A percentile compares a stretch with the other conserved stretches of the same genome.
Evolutionary conservation across 2,797 vertebrate genomes (phyloP).

Genomic region (Morus bassanus): DNA sequence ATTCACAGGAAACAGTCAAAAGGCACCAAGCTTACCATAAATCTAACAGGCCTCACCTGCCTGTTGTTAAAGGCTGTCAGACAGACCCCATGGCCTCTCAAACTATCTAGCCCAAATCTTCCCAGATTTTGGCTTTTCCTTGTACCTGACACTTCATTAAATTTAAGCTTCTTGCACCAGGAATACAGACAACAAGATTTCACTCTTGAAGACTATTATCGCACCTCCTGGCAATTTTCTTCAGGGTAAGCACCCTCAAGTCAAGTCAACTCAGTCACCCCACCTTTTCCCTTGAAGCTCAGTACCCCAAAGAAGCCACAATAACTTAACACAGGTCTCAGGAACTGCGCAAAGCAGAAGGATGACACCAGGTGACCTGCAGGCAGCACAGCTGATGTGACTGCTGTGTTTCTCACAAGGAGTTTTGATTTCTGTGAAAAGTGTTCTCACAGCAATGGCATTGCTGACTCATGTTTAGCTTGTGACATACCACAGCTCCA

Average conservation of each 20-base stretch:
- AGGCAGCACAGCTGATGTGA: neutral
- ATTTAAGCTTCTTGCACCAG: neutral
- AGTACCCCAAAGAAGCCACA: neutral
- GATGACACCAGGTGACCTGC: neutral
- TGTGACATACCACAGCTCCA: neutral
- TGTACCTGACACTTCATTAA: neutral
- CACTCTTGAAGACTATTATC: neutral
- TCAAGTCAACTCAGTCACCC: neutral
- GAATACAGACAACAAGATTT: neutral
- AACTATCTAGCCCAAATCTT: neutral
- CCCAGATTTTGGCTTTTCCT: neutral
- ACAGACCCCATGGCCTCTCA: neutral
- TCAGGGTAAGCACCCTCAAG: neutral
- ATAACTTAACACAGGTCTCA: neutral
- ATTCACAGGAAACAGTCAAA: neutral
- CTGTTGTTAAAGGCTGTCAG: neutral
- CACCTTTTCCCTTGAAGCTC: neutral
- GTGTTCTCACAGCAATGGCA: neutral
- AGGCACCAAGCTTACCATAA: neutral
- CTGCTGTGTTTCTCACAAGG: neutral
- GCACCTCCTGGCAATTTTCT: neutral
- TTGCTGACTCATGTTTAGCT: conserved; percentile 39
- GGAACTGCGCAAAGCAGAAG: neutral
- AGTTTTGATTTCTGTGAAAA: neutral
- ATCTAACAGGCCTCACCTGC: neutral